phyloP scores from a whole-genome alignment of 2,113 vertebrate species.

The Nerophis lumbriciformis region DNA sequence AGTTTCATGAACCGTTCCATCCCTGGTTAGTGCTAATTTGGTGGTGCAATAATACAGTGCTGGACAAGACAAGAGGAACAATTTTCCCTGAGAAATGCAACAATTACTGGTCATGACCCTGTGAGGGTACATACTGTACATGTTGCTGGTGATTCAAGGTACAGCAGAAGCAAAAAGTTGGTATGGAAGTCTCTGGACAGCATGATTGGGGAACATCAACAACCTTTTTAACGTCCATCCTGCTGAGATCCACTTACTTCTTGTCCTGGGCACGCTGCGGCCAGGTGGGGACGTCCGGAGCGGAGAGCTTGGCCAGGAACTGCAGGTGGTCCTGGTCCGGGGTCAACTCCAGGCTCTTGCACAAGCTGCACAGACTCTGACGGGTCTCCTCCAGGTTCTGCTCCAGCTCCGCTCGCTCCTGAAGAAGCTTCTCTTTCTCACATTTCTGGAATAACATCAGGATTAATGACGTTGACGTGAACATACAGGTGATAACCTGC shows the following conservation, averaged over 20 bases:
- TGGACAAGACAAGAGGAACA: not conserved
- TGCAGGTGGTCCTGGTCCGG: conserved; percentile 82
- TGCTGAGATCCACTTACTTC: conserved; percentile 5
- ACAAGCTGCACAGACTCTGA: conserved; percentile 83
- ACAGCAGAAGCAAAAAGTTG: not conserved
- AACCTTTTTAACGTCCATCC: not conserved
- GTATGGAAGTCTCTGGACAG: not conserved
- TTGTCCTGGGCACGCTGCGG: conserved; percentile 42
- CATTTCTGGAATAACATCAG: conserved; percentile 68
- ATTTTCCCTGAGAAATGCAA: conserved; percentile 2
- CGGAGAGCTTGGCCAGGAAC: conserved; percentile 81
- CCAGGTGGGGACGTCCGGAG: conserved; percentile 72
- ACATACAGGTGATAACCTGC: no score
- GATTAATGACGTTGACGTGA: no score
- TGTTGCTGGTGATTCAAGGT: not conserved
- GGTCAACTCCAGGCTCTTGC: conserved; percentile 80
- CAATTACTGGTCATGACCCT: not conserved
- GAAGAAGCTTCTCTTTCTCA: conserved; percentile 84
- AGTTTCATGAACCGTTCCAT: no score
- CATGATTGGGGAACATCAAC: not conserved
- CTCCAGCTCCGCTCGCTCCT: conserved; percentile 82
- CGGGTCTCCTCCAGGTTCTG: conserved; percentile 82
- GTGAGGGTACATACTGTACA: not conserved
- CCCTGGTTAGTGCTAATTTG: not conserved
- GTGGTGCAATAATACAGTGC: conserved; percentile 17